Conservation (phyloP, 2,113 vertebrate genomes). For the Oncorhynchus masou region DNA sequence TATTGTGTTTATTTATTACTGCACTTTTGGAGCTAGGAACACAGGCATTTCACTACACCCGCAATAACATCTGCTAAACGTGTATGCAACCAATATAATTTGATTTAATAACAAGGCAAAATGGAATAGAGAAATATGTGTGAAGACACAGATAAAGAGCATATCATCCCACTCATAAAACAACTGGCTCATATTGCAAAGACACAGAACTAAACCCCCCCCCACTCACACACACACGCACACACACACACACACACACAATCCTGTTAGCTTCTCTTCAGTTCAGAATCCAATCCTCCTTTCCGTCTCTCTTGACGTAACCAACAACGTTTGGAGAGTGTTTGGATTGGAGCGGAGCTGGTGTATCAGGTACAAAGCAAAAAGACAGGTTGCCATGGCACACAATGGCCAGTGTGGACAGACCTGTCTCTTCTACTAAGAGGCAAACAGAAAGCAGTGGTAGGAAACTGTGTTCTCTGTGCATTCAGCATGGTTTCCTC, state of each 20-base stretch:
- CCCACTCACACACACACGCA: background rate
- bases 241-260: background rate
- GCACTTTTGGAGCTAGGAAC: too few species aligned
- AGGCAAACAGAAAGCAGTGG: background rate
- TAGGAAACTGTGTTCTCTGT: background rate
- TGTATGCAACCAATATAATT: too few species aligned
- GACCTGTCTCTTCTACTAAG: constrained; percentile 40
- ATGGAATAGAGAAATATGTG: background rate
- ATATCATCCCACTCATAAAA: background rate
- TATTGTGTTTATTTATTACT: too few species aligned
- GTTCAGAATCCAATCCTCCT: constrained; percentile 1
- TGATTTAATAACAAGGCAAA: background rate
- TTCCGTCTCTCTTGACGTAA: constrained; percentile 20
- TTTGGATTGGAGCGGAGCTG: constrained; percentile 13
- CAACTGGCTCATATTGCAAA: background rate
- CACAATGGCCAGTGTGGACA: constrained; percentile 32
- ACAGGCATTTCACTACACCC: too few species aligned
- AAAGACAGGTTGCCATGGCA: constrained; percentile 49
- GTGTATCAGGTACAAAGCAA: constrained; percentile 31
- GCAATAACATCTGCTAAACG: too few species aligned
- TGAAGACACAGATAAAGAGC: background rate
- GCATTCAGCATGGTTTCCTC: constrained; percentile 17
- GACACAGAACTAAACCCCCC: background rate
- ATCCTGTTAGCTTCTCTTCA: background rate
- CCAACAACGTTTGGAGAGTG: constrained; percentile 36